A percentile compares a stretch with the other conserved stretches of the same genome.
phyloP scores from a whole-genome alignment of 2,797 vertebrate genomes.

The Pangasius macronema region DNA sequence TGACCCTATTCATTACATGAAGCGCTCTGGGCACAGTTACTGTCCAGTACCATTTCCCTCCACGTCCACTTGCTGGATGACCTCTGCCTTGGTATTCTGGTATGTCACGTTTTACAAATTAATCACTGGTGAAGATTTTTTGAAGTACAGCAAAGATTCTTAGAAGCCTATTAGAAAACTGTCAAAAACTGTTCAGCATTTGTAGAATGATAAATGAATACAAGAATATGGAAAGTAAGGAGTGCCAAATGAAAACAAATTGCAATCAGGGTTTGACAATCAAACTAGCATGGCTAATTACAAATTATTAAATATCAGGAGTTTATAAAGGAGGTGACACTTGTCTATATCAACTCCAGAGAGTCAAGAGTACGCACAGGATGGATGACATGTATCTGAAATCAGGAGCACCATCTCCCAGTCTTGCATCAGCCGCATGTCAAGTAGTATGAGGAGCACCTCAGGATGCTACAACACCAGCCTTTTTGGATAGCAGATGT shows the following conservation, averaged over 20 bases:
- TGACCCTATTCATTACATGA: background rate
- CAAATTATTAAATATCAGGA: background rate
- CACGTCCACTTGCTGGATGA: background rate
- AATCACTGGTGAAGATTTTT: background rate
- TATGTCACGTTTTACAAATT: background rate
- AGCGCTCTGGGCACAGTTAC: background rate
- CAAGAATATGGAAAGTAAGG: background rate
- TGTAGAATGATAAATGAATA: background rate
- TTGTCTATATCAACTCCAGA: background rate
- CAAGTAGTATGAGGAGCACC: slow-evolving; percentile 14
- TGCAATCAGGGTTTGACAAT: background rate
- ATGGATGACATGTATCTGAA: slow-evolving; percentile 2
- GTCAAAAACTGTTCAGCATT: background rate
- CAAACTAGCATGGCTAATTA: background rate
- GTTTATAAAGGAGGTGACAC: background rate
- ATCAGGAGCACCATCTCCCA: background rate
- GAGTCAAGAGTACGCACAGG: background rate
- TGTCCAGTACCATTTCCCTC: background rate
- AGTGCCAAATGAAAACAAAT: background rate
- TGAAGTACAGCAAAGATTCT: background rate
- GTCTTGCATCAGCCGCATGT: slow-evolving; percentile 28
- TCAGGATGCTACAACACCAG: background rate
- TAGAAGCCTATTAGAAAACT: background rate
- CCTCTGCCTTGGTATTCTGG: background rate
- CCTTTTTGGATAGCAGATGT: background rate